phyloP scores from a whole-genome alignment of 2,888 invertebrate genomes.

The Stegophylla sp. region DNA sequence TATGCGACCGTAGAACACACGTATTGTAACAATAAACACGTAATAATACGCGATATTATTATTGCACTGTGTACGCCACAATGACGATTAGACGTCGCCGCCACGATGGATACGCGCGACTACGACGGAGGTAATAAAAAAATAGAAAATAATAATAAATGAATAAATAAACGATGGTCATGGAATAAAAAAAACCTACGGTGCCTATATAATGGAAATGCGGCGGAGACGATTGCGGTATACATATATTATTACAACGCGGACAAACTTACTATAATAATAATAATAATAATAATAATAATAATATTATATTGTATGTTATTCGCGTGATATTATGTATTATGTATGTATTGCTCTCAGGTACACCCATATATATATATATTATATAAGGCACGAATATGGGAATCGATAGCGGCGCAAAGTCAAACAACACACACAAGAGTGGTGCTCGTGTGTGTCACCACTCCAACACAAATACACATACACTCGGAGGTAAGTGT shows the following conservation, averaged over 20 bases:
- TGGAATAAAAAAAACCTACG: too few species aligned
- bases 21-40: too few species aligned
- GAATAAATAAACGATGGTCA: conserved; percentile 10
- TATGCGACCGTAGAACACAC: too few species aligned
- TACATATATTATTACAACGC: neutral
- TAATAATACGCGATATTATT: too few species aligned
- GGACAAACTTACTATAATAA: neutral
- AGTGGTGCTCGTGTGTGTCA: too few species aligned
- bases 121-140: neutral
- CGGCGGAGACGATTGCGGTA: neutral
- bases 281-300: too few species aligned
- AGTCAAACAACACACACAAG: conserved; percentile 19
- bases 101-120: neutral
- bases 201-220: too few species aligned
- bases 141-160: neutral
- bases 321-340: neutral
- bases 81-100: neutral
- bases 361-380: neutral
- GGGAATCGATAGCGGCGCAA: conserved; percentile 34
- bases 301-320: too few species aligned
- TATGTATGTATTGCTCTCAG: neutral
- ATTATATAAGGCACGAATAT: neutral
- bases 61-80: too few species aligned
- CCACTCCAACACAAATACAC: neutral
- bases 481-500: neutral